Percentiles rank a stretch among this genome's conserved stretches.
Conservation (phyloP, 2,113 vertebrate species). For the Rhinoptilus africanus region DNA sequence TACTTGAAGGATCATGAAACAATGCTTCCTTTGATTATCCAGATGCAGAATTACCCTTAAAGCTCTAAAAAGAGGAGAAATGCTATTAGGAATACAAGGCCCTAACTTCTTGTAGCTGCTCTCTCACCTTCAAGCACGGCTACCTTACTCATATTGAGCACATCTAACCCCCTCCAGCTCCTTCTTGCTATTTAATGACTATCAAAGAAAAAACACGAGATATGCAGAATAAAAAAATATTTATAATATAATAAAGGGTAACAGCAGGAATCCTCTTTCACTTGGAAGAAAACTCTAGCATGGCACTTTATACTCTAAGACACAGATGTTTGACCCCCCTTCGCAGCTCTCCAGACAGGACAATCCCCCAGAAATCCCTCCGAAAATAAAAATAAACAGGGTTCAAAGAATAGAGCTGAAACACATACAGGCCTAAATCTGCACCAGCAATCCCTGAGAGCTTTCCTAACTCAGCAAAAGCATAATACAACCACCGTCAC, state of each 20-base stretch:
- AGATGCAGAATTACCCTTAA: background rate
- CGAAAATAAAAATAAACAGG: background rate
- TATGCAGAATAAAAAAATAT: background rate
- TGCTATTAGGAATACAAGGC: background rate
- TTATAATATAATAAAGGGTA: too few relatives aligned
- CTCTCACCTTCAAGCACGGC: background rate
- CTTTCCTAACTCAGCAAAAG: background rate
- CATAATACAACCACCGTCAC: fast-evolving
- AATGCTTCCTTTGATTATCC: background rate
- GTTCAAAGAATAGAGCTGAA: background rate
- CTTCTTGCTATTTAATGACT: background rate
- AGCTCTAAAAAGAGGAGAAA: background rate
- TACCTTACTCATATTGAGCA: background rate
- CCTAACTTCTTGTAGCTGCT: background rate
- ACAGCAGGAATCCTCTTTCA: background rate
- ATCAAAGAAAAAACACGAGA: background rate
- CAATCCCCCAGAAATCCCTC: background rate
- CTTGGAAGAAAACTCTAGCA: background rate
- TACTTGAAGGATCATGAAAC: background rate
- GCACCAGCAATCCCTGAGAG: background rate
- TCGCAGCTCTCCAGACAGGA: background rate
- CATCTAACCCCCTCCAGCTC: background rate
- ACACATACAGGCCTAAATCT: background rate
- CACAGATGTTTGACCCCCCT: background rate
- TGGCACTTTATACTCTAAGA: background rate